These are phyloP conservation scores for Cryptotis parvus DNA, from an alignment of 2,113 vertebrate species.

Conservation along the genomic window DNA sequence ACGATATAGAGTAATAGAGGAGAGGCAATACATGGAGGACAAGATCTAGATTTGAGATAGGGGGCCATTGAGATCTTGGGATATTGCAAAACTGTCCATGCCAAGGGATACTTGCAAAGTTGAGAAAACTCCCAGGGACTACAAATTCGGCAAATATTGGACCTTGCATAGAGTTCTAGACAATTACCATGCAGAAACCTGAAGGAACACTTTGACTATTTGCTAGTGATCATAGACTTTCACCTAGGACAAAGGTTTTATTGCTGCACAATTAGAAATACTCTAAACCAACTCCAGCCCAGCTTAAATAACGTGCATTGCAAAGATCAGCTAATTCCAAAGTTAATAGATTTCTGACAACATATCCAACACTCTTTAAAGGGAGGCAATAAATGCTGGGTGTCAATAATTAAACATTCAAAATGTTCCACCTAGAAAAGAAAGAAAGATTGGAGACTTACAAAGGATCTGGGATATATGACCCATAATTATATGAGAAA, in stretches of 20 bases:
- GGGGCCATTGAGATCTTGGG: background rate
- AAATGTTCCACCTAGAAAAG: conserved; percentile 1
- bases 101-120: background rate
- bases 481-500: background rate
- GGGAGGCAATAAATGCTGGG: background rate
- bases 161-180: background rate
- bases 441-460: background rate
- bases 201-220: background rate
- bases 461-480: background rate
- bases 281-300: background rate
- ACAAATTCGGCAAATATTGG: background rate
- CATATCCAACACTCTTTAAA: conserved; percentile 2
- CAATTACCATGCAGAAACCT: background rate
- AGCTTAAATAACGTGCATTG: background rate
- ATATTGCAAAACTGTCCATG: background rate
- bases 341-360: conserved; percentile 43
- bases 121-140: background rate
- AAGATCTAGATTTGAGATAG: too few species aligned
- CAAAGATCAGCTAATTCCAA: background rate
- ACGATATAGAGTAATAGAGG: background rate
- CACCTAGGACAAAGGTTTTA: background rate
- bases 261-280: background rate
- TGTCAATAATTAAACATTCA: background rate
- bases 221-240: background rate
- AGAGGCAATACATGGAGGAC: background rate